Percentiles rank a stretch among this genome's conserved stretches.
phyloP scores from a whole-genome alignment of 2,888 invertebrate species.

The Nebria salina region DNA sequence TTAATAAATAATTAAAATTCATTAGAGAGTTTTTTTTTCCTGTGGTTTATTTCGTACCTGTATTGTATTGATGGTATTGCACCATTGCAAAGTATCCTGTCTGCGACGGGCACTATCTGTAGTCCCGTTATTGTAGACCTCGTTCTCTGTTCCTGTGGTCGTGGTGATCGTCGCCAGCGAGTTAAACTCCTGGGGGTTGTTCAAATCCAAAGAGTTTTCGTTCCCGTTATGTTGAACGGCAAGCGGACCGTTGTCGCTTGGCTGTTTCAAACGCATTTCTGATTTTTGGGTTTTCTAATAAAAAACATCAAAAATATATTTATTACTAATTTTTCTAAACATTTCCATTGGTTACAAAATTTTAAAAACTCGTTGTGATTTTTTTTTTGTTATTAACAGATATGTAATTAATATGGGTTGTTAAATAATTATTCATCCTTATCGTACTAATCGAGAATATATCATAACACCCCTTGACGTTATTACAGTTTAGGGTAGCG shows the following conservation, averaged over 20 bases:
- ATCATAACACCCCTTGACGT: not conserved
- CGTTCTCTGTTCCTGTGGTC: slow-evolving; percentile 15
- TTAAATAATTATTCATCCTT: not conserved
- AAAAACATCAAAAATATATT: slow-evolving; percentile 39
- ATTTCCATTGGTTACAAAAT: too few species aligned
- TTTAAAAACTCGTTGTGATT: not conserved
- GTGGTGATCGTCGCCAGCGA: slow-evolving; percentile 14
- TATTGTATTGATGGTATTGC: slow-evolving; percentile 54
- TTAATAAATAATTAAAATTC: not conserved
- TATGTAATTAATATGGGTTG: not conserved
- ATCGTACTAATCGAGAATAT: not conserved
- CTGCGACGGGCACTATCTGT: slow-evolving; percentile 24
- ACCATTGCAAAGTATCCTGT: slow-evolving; percentile 60
- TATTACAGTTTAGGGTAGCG: not conserved
- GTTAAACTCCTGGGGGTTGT: slow-evolving; percentile 26
- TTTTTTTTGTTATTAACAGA: not conserved
- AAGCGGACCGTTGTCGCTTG: slow-evolving; percentile 57
- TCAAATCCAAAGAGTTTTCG: slow-evolving; percentile 51
- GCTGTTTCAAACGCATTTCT: slow-evolving; percentile 62
- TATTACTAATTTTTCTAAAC: not conserved
- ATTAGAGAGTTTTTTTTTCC: not conserved
- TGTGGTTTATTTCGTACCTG: slow-evolving; percentile 18
- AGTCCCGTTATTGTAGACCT: slow-evolving; percentile 19
- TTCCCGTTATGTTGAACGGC: slow-evolving; percentile 57
- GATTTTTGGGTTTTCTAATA: slow-evolving; percentile 54